Evolutionary conservation across 2,888 invertebrate genomes (phyloP).

Genomic region (Trissolcus japonicus): DNA sequence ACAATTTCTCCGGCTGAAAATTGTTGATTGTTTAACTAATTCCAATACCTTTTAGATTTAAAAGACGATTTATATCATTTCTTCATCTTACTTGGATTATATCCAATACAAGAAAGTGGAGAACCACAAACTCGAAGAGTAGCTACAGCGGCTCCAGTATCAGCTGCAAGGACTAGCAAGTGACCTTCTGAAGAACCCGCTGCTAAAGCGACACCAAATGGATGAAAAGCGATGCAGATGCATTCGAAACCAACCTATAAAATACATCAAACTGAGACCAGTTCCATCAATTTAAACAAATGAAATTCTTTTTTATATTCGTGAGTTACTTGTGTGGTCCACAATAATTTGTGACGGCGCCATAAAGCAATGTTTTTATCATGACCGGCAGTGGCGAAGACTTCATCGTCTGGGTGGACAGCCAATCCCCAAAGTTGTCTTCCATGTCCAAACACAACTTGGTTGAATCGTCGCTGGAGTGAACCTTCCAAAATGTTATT

Average conservation of each 20-base stretch:
- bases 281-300: not conserved
- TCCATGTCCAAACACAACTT: constrained; percentile 92
- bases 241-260: constrained; percentile 88
- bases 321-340: constrained; percentile 85
- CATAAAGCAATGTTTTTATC: constrained; percentile 94
- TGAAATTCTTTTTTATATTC: not conserved
- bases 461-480: constrained; percentile 89
- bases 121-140: constrained; percentile 92
- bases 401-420: constrained; percentile 92
- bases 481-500: constrained; percentile 95
- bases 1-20: constrained; percentile 88
- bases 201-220: constrained; percentile 90
- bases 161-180: constrained; percentile 89
- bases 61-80: no score
- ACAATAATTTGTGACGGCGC: constrained; percentile 91
- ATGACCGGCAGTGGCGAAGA: constrained; percentile 94
- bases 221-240: constrained; percentile 91
- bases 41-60: not conserved
- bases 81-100: constrained; percentile 85
- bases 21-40: not conserved
- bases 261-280: constrained; percentile 38
- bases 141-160: constrained; percentile 89
- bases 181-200: constrained; percentile 94
- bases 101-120: constrained; percentile 89
- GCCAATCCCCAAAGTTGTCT: constrained; percentile 92